These are phyloP conservation scores for Pleuronectes platessa DNA, from an alignment of 2,113 vertebrate species.

Conservation along the genomic window DNA sequence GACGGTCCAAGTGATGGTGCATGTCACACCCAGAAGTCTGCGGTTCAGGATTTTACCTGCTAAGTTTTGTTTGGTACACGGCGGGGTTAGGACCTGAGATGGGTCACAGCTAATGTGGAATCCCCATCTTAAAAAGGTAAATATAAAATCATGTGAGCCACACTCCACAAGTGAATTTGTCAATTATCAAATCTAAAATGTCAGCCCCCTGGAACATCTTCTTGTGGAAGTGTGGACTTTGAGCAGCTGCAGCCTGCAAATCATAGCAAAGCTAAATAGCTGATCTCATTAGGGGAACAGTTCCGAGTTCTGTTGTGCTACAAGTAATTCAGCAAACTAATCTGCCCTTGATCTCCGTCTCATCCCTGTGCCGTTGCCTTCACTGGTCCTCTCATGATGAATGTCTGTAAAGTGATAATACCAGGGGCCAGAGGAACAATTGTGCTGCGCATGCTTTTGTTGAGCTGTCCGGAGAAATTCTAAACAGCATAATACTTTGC, in stretches of 20 bases:
- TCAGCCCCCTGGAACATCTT: background rate
- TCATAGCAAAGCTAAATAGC: slow-evolving; percentile 1
- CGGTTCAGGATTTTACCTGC: background rate
- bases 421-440: background rate
- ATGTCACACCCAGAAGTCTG: background rate
- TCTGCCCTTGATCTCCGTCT: slow-evolving; percentile 89
- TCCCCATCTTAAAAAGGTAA: background rate
- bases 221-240: background rate
- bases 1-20: background rate
- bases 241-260: slow-evolving; percentile 19
- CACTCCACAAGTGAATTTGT: background rate
- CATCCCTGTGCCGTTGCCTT: slow-evolving; percentile 84
- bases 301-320: slow-evolving; percentile 58
- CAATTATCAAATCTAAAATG: background rate
- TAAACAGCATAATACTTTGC: background rate
- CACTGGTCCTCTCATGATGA: slow-evolving; percentile 77
- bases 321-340: slow-evolving; percentile 87
- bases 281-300: slow-evolving; percentile 43
- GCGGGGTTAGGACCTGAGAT: background rate
- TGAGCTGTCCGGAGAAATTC: background rate
- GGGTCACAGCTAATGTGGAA: background rate
- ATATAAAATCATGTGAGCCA: background rate
- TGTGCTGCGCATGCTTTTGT: background rate
- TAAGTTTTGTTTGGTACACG: background rate
- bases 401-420: slow-evolving; percentile 26